Percentiles rank a stretch among this genome's conserved stretches.
Conservation (phyloP, 2,113 vertebrate species). For the Megaleporinus macrocephalus region DNA sequence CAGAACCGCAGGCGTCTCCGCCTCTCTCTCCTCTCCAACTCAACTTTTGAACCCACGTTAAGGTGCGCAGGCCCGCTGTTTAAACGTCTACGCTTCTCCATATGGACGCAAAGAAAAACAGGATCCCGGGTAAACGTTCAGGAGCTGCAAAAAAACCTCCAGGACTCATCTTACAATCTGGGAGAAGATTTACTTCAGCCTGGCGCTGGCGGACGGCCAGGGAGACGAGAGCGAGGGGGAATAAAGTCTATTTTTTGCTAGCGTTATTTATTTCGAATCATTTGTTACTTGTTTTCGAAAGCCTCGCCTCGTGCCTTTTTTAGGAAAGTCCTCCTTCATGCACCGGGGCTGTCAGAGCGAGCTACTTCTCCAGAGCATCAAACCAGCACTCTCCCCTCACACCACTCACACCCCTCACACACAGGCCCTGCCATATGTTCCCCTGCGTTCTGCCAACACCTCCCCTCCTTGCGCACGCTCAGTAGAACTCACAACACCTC, state of each 20-base stretch:
- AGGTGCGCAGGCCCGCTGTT: conserved; percentile 11
- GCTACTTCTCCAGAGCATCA: conserved; percentile 52
- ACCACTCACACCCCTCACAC: conserved; percentile 11
- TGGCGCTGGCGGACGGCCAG: conserved; percentile 21
- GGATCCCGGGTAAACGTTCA: conserved; percentile 15
- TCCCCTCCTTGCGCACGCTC: conserved; percentile 11
- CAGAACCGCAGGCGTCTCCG: conserved; percentile 63
- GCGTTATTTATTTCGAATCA: conserved; percentile 36
- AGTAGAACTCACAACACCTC: conserved; percentile 52
- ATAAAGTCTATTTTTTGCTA: conserved; percentile 18
- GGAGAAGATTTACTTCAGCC: conserved; percentile 12
- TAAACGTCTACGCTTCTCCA: conserved; percentile 18
- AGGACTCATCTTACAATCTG: conserved; percentile 27
- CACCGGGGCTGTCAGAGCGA: conserved; percentile 45
- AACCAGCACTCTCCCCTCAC: conserved; percentile 49
- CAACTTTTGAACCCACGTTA: conserved; percentile 47
- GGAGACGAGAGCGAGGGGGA: background rate
- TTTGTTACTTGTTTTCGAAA: conserved; percentile 23
- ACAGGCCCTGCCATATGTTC: conserved; percentile 56
- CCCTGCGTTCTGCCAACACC: conserved; percentile 55
- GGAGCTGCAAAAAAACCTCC: conserved; percentile 33
- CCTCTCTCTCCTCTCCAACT: conserved; percentile 52
- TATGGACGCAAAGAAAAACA: background rate
- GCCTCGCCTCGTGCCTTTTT: conserved; percentile 10
- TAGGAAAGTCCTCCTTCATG: conserved; percentile 35